phyloP scores from a whole-genome alignment of 2,797 vertebrate genomes.

The Bradypus variegatus region DNA sequence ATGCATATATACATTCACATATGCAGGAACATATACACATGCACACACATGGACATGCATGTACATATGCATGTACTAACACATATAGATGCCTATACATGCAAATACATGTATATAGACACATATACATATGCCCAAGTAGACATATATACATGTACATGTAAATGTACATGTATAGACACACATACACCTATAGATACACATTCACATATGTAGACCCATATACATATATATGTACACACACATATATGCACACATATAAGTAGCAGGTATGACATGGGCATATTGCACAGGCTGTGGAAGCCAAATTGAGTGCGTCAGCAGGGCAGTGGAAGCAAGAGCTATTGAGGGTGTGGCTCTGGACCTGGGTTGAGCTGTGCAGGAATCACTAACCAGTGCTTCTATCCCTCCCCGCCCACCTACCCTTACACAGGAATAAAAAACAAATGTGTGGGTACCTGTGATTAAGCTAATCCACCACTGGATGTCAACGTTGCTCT shows the following conservation, averaged over 20 bases:
- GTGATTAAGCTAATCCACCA: conserved; percentile 75
- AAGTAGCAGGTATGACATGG: not conserved
- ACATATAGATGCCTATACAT: no score
- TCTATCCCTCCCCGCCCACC: no score
- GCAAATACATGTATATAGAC: no score
- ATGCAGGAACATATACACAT: no score
- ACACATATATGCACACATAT: not conserved
- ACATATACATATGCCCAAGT: no score
- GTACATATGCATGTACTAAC: no score
- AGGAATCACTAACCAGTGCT: rapidly evolving
- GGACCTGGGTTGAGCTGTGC: rapidly evolving
- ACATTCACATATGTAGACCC: no score
- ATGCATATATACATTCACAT: no score
- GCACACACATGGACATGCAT: no score
- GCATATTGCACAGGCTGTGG: not conserved
- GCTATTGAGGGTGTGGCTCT: not conserved
- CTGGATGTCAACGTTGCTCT: conserved; percentile 80
- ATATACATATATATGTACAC: not conserved
- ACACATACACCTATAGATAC: no score
- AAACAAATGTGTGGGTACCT: conserved; percentile 22
- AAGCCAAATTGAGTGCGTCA: not conserved
- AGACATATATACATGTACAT: no score
- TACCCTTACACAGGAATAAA: not conserved
- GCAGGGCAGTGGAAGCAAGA: not conserved
- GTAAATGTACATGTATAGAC: no score